Percentiles rank a stretch among this genome's conserved stretches.
Evolutionary conservation across 1,140 invertebrate genomes (phyloP).

Genomic region (Penaeus chinensis): DNA sequence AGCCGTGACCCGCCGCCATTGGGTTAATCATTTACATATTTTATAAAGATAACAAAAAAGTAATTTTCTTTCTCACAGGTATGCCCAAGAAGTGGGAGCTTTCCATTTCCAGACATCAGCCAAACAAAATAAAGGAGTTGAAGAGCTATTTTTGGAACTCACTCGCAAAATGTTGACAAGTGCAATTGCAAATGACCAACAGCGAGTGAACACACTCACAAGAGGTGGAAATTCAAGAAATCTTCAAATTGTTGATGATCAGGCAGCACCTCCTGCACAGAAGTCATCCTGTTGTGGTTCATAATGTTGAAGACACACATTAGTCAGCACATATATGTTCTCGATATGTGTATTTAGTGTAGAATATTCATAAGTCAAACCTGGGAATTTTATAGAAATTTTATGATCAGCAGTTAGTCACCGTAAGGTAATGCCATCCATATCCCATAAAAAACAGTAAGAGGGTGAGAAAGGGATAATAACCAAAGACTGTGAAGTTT

Average conservation of each 20-base stretch:
- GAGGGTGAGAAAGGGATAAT: no score
- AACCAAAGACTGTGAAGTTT: no score
- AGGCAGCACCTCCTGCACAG: background rate
- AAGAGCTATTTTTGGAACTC: conserved; percentile 91
- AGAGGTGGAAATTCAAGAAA: conserved; percentile 37
- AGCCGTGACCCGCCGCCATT: no score
- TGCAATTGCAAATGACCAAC: conserved; percentile 50
- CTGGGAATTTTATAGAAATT: no score
- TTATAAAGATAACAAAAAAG: background rate
- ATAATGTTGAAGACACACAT: background rate
- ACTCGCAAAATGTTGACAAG: conserved; percentile 76
- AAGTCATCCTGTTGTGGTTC: conserved; percentile 46
- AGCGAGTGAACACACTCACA: conserved; percentile 43
- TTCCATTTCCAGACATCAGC: conserved; percentile 95
- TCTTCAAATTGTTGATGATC: conserved; percentile 53
- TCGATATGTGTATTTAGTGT: no score
- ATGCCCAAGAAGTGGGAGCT: conserved; percentile 92
- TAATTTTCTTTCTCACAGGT: conserved; percentile 72
- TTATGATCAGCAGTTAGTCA: no score
- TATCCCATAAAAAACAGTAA: no score
- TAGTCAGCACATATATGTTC: no score
- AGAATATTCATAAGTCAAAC: no score
- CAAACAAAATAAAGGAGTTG: conserved; percentile 91
- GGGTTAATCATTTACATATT: background rate
- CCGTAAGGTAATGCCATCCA: no score